A percentile compares a stretch with the other conserved stretches of the same genome.
These are phyloP conservation scores for Pyrgus malvae DNA, from an alignment of 2,888 invertebrate species.

Conservation along the genomic window DNA sequence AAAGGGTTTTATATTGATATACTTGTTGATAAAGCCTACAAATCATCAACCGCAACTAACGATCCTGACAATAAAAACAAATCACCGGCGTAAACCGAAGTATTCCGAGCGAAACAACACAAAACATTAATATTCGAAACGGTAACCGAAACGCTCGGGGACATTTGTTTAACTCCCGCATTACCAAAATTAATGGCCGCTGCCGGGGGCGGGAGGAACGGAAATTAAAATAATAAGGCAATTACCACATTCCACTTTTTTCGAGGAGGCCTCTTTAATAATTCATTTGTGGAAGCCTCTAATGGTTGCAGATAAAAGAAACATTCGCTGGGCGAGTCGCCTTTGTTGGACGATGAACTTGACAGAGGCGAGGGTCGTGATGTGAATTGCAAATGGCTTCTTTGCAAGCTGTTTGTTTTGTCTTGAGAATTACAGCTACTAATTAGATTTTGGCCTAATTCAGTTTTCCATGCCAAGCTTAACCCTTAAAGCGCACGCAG, in stretches of 20 bases:
- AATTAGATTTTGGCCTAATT: not conserved
- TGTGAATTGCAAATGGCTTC: slow-evolving; percentile 11
- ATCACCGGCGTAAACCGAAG: not conserved
- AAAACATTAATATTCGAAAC: slow-evolving; percentile 16
- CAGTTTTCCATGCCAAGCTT: no score
- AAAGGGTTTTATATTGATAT: no score
- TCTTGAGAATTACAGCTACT: not conserved
- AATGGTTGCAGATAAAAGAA: slow-evolving; percentile 21
- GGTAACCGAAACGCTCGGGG: slow-evolving; percentile 9
- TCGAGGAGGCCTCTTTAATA: slow-evolving; percentile 13
- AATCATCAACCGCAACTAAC: not conserved
- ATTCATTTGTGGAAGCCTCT: slow-evolving; percentile 14
- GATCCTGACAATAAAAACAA: not conserved
- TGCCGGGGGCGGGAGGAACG: not conserved
- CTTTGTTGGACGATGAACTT: slow-evolving; percentile 18
- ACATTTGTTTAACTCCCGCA: slow-evolving; percentile 21
- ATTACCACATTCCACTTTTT: slow-evolving; percentile 22
- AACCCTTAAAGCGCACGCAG: no score
- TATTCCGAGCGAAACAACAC: not conserved
- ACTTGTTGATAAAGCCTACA: not conserved
- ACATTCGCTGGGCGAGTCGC: not conserved
- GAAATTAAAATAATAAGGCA: slow-evolving; percentile 28
- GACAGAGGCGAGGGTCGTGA: not conserved
- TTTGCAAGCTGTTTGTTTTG: not conserved
- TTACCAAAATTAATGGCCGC: slow-evolving; percentile 20